Conservation (phyloP, 2,797 vertebrate species). For the Pelodytes ibericus region DNA sequence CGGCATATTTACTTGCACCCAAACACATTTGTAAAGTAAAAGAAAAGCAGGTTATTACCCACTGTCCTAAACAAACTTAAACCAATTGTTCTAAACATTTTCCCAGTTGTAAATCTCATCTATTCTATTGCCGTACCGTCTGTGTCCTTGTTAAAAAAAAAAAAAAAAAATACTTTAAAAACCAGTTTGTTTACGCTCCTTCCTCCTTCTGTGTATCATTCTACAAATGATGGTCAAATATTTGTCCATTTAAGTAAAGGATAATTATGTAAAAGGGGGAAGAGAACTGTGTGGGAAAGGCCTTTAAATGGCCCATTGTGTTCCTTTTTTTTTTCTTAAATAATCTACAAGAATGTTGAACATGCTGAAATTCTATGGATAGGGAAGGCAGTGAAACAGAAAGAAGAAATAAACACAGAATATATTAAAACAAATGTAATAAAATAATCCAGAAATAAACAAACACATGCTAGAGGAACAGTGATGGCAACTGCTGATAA, state of each 20-base stretch:
- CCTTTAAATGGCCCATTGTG: conserved; percentile 36
- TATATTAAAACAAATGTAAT: neutral
- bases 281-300: conserved; percentile 29
- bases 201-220: conserved; percentile 57
- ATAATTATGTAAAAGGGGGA: conserved; percentile 16
- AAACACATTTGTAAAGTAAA: too few species aligned
- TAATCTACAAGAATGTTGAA: conserved; percentile 12
- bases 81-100: conserved; percentile 17
- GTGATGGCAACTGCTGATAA: too few species aligned
- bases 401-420: neutral
- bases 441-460: neutral
- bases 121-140: conserved; percentile 36
- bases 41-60: neutral
- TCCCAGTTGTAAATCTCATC: conserved; percentile 55
- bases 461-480: too few species aligned
- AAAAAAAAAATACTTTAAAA: conserved; percentile 41
- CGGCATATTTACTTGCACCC: too few species aligned
- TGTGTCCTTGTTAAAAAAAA: conserved; percentile 30
- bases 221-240: conserved; percentile 58
- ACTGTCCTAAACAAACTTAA: conserved; percentile 9
- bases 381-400: conserved; percentile 23
- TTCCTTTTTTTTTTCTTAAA: conserved; percentile 6
- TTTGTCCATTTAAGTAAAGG: conserved; percentile 40
- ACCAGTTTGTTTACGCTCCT: neutral
- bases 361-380: neutral